These are phyloP conservation scores for Rhineura floridana DNA, from an alignment of 2,113 vertebrate species.

Conservation along the genomic window DNA sequence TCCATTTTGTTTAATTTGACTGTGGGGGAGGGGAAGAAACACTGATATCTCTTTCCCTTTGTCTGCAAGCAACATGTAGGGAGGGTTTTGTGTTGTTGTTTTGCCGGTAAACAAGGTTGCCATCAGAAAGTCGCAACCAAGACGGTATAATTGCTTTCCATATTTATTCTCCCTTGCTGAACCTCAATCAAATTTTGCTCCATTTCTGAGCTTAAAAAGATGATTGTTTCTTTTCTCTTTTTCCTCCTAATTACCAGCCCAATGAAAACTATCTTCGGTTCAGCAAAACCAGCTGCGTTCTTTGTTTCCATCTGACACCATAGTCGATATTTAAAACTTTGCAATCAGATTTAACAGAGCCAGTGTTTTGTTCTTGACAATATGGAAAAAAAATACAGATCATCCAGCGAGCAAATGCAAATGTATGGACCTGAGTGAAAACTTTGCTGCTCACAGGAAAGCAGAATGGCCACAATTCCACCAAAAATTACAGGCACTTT, in stretches of 20 bases:
- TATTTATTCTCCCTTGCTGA: constrained; percentile 67
- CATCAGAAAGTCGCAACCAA: constrained; percentile 55
- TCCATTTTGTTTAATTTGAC: neutral
- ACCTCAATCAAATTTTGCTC: constrained; percentile 65
- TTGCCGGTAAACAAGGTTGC: constrained; percentile 51
- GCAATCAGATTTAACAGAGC: constrained; percentile 58
- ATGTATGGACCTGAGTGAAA: neutral
- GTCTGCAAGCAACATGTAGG: neutral
- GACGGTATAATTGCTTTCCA: constrained; percentile 66
- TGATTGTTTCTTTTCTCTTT: constrained; percentile 16
- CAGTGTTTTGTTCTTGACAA: constrained; percentile 41
- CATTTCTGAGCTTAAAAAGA: constrained; percentile 61
- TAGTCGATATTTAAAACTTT: constrained; percentile 61
- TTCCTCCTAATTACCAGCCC: constrained; percentile 62
- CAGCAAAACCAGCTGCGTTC: constrained; percentile 63
- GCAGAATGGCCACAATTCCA: neutral
- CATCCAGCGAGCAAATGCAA: neutral
- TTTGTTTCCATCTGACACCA: constrained; percentile 60
- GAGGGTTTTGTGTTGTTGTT: no score
- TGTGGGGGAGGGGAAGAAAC: neutral
- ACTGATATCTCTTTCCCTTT: neutral
- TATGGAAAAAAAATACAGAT: neutral
- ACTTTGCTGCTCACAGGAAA: neutral
- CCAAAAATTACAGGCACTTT: neutral
- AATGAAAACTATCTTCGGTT: constrained; percentile 56